These are phyloP conservation scores for Percopsis transmontana DNA, from an alignment of 2,113 vertebrate species.

Conservation along the genomic window DNA sequence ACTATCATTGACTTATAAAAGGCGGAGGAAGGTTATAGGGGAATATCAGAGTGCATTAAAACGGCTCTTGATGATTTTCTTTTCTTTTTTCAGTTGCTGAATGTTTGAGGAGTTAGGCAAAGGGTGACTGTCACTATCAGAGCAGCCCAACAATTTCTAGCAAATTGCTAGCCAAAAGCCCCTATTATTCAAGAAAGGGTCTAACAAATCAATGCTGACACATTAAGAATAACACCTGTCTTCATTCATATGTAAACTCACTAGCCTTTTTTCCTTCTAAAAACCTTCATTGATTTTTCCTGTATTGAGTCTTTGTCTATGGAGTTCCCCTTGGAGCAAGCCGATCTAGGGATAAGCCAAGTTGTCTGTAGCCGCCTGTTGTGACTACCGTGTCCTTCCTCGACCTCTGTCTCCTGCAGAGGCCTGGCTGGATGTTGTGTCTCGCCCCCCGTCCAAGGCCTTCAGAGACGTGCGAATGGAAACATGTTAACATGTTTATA, in stretches of 20 bases:
- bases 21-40: slow-evolving; percentile 23
- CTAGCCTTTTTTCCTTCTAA: slow-evolving; percentile 18
- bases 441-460: slow-evolving; percentile 38
- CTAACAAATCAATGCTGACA: slow-evolving; percentile 16
- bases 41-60: slow-evolving; percentile 45
- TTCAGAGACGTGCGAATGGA: slow-evolving; percentile 42
- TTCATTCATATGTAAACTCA: slow-evolving; percentile 29
- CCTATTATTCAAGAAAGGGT: slow-evolving; percentile 9
- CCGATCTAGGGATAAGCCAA: slow-evolving; percentile 36
- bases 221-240: slow-evolving; percentile 24
- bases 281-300: slow-evolving; percentile 39
- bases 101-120: slow-evolving; percentile 31
- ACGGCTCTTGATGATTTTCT: slow-evolving; percentile 41
- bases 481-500: slow-evolving; percentile 4
- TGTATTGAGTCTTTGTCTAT: slow-evolving; percentile 37
- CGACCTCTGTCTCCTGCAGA: slow-evolving; percentile 41
- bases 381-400: slow-evolving; percentile 40
- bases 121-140: slow-evolving; percentile 22
- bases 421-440: slow-evolving; percentile 58
- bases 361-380: slow-evolving; percentile 24
- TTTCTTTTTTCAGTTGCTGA: not conserved
- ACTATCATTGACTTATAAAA: slow-evolving; percentile 29
- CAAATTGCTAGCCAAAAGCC: slow-evolving; percentile 14
- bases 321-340: slow-evolving; percentile 39
- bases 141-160: slow-evolving; percentile 16